These are phyloP conservation scores for Nanorana parkeri DNA, from an alignment of 2,113 vertebrate genomes.

Conservation along the genomic window DNA sequence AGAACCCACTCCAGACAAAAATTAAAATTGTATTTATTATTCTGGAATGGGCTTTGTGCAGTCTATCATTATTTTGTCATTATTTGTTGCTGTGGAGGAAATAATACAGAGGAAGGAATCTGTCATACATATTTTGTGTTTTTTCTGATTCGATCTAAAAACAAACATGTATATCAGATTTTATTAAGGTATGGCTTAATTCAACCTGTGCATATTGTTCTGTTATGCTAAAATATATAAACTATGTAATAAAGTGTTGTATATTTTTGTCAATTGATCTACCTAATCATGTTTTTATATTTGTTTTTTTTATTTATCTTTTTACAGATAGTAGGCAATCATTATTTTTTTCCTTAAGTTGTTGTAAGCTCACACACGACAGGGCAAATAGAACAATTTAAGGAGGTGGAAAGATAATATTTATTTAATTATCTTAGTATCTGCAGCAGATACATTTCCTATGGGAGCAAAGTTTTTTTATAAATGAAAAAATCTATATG, in stretches of 20 bases:
- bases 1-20: not conserved
- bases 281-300: not conserved
- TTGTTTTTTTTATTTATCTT: not conserved
- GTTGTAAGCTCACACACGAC: too few species aligned
- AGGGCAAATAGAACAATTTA: too few species aligned
- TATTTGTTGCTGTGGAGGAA: constrained; percentile 18
- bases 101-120: constrained; percentile 3
- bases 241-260: constrained; percentile 33
- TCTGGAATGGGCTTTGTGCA: too few species aligned
- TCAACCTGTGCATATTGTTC: constrained; percentile 25
- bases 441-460: too few species aligned
- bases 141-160: not conserved
- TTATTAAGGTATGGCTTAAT: constrained; percentile 11
- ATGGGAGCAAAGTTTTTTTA: too few species aligned
- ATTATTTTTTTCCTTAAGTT: too few species aligned
- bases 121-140: not conserved
- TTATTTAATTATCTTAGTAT: too few species aligned
- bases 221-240: constrained; percentile 10
- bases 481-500: too few species aligned
- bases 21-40: constrained; percentile 23
- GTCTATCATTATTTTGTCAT: not conserved
- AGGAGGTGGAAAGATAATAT: too few species aligned
- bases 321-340: too few species aligned
- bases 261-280: constrained; percentile 33
- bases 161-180: constrained; percentile 19